Percentiles rank a stretch among this genome's conserved stretches.
Evolutionary conservation across 1,140 invertebrate genomes (phyloP).

Genomic region (Pararge aegeria): DNA sequence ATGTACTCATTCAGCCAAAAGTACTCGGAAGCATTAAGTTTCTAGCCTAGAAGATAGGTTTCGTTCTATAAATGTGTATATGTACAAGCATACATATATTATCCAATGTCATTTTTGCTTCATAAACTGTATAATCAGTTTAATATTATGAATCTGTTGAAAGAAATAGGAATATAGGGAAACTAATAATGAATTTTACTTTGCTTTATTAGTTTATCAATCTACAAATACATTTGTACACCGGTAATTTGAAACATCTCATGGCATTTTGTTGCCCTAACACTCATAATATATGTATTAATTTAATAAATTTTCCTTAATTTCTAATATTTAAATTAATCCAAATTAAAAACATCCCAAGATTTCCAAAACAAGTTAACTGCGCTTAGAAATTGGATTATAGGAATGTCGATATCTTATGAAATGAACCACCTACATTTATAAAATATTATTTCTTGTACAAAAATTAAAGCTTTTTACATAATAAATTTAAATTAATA

Average conservation of each 20-base stretch:
- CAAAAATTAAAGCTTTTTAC: no score
- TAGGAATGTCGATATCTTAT: no score
- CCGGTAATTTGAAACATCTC: conserved; percentile 58
- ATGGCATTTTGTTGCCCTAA: conserved; percentile 55
- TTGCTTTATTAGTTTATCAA: conserved; percentile 54
- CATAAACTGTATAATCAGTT: no score
- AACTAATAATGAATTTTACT: conserved; percentile 17
- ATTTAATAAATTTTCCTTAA: conserved; percentile 39
- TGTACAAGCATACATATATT: no score
- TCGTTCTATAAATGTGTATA: no score
- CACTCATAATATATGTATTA: conserved; percentile 48
- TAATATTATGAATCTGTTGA: not conserved
- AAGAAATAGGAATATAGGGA: conserved; percentile 11
- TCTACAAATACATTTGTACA: conserved; percentile 71
- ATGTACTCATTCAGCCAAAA: no score
- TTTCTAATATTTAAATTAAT: conserved; percentile 3
- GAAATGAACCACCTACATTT: no score
- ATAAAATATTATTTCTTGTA: no score
- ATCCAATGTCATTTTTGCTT: no score
- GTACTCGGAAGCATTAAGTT: no score
- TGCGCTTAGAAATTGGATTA: not conserved
- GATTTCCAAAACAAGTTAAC: not conserved
- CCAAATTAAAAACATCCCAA: not conserved
- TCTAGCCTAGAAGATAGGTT: no score
- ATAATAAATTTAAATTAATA: no score